Evolutionary conservation across 2,113 vertebrate species (phyloP), one percentile per base, ranked within the genome.

Genomic region (Sturnus vulgaris): DNA sequence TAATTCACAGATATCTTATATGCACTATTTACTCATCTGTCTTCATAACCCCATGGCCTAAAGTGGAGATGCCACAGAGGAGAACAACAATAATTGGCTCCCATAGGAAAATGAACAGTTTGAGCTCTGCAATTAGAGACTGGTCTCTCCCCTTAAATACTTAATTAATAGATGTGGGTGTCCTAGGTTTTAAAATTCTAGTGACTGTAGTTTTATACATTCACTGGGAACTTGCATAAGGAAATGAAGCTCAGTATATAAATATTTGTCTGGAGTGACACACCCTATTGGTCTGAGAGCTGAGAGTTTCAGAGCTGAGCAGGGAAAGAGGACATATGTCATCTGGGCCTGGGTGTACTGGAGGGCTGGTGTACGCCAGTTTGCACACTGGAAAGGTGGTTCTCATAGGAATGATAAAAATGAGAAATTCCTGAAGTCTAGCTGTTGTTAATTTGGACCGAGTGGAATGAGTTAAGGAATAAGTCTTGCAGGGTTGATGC

Each of bases 241-340:
- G 95, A 94, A 96, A 86, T 83, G 28, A 90, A 78, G 71, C 44
- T 93, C 2, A 0, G 20, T 78, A 10, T 53, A 81, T 86, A 94
- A 93, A 95, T 96, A 94, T 95, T 96, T 96, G 92, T 71, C 93
- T 95, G 61, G 64, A 76, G 53, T 46, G 60, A 75, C 90, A 94
- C 92, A 86, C 90, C 94, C 60, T 78, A 8, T 76, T 72, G 59
- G 60, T 47, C 88, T 68, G 65, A 76, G 88, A 81, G 80, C 44
- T 73, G 69, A 61, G 70, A 66, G 65, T 71, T 93, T 77, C 44
- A 50, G 66, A 90, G 78, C 55, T 27, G 60, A 83, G 70, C 61
- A 55, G 75, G 39, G 44, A 50, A 70, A 40, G 33, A 61, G 22
- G 11, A 37, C 0, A 0, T 10, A 4, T 31, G 18, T 53, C 33